A percentile compares a stretch with the other conserved stretches of the same genome.
Evolutionary conservation across 1,140 invertebrate genomes (phyloP).

Genomic region (Mesaphorura yosii): DNA sequence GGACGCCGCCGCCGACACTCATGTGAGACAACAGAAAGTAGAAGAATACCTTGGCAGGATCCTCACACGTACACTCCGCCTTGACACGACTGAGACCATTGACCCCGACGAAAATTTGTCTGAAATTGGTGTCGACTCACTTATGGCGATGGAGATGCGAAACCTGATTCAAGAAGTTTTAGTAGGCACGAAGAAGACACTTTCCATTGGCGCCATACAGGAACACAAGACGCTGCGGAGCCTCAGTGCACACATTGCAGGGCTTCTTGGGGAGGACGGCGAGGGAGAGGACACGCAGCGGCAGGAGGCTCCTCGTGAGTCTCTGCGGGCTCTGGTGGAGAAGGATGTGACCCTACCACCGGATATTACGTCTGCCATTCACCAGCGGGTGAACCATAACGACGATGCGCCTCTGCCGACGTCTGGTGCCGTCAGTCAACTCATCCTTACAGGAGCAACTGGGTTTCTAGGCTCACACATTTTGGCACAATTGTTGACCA

Average conservation of each 20-base stretch:
- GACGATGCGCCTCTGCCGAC: neutral
- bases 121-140: slow-evolving; percentile 13
- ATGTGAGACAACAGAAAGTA: slow-evolving; percentile 1
- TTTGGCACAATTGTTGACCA: neutral
- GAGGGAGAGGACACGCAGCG: no score
- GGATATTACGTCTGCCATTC: neutral
- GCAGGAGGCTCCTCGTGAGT: neutral
- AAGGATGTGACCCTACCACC: neutral
- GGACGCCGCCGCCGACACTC: no score
- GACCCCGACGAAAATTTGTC: slow-evolving; percentile 12
- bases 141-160: slow-evolving; percentile 14
- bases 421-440: neutral
- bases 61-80: slow-evolving; percentile 1
- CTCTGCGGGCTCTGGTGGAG: neutral
- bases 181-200: neutral
- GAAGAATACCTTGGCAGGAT: neutral
- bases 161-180: slow-evolving; percentile 5
- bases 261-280: no score
- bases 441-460: slow-evolving; percentile 10
- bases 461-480: slow-evolving; percentile 9
- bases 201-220: neutral
- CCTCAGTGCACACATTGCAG: neutral
- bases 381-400: no score
- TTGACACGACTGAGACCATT: slow-evolving; percentile 4
- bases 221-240: neutral